A percentile compares a stretch with the other conserved stretches of the same genome.
Evolutionary conservation across 1,140 invertebrate species (phyloP).

Genomic region (Mesaphorura yosii): DNA sequence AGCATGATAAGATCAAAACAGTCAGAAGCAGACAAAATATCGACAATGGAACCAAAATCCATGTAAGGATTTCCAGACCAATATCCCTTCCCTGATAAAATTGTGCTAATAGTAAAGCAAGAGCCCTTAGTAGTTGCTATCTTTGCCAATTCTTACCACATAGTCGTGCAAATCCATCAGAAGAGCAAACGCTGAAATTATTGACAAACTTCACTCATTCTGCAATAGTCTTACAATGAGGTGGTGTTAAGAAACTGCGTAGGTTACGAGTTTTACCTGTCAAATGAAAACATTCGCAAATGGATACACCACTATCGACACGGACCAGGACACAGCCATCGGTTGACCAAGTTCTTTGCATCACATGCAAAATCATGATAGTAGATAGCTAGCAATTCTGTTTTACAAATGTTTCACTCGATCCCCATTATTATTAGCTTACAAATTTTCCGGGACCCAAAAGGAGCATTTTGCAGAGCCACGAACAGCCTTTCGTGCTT

Average conservation of each 20-base stretch:
- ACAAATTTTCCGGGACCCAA: slow-evolving; percentile 13
- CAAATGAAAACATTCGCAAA: too few relatives aligned
- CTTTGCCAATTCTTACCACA: background rate
- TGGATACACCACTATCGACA: too few relatives aligned
- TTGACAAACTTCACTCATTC: too few relatives aligned
- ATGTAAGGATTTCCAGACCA: background rate
- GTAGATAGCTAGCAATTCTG: too few relatives aligned
- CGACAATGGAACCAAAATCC: background rate
- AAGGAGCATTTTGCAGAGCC: slow-evolving; percentile 21
- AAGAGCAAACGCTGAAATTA: background rate
- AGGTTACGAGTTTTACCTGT: too few relatives aligned
- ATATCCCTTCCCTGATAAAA: background rate
- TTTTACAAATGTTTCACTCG: too few relatives aligned
- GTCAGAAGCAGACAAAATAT: background rate
- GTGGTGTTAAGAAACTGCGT: too few relatives aligned
- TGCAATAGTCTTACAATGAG: too few relatives aligned
- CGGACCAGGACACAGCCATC: too few relatives aligned
- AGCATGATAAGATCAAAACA: background rate
- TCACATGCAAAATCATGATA: too few relatives aligned
- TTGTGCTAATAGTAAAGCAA: background rate
- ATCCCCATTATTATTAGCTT: too few relatives aligned
- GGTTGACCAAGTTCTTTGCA: too few relatives aligned
- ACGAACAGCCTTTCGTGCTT: slow-evolving; percentile 21
- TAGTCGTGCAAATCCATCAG: background rate
- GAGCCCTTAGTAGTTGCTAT: background rate